Evolutionary conservation across 2,797 vertebrate species (phyloP).

Genomic region (Trachurus trachurus): DNA sequence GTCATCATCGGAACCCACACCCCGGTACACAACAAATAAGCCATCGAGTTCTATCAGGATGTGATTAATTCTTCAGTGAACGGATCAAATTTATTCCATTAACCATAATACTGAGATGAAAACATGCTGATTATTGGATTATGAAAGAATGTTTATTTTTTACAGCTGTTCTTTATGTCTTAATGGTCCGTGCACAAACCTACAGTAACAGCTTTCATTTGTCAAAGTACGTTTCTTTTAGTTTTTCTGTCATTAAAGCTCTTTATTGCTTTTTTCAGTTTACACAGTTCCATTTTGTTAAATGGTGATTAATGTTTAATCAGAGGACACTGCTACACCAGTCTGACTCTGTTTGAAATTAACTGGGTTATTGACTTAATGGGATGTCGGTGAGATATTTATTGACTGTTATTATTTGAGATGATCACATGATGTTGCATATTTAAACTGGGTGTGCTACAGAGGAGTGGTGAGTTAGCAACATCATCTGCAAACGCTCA

Average conservation of each 20-base stretch:
- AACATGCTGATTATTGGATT: not conserved
- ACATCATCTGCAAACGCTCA: not conserved
- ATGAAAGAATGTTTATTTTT: not conserved
- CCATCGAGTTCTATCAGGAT: too few species aligned
- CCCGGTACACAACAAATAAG: too few species aligned
- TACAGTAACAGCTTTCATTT: too few species aligned
- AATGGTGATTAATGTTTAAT: not conserved
- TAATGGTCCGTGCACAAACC: constrained; percentile 1
- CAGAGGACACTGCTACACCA: not conserved
- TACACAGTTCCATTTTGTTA: not conserved
- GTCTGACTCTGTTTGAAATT: not conserved
- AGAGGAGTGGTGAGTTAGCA: not conserved
- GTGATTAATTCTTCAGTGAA: not conserved
- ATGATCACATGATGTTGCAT: not conserved
- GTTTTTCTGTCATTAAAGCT: too few species aligned
- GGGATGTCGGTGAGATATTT: too few species aligned
- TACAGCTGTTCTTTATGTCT: constrained; percentile 14
- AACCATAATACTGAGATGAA: not conserved
- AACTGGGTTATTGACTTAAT: too few species aligned
- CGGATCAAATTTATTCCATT: not conserved
- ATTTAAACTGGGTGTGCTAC: not conserved
- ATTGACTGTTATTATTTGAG: not conserved
- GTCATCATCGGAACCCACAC: too few species aligned
- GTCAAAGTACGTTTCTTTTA: too few species aligned
- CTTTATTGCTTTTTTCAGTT: too few species aligned